Base-by-base conservation (phyloP, 2,888 invertebrate genomes). In the Limnephilus lunatus region DNA sequence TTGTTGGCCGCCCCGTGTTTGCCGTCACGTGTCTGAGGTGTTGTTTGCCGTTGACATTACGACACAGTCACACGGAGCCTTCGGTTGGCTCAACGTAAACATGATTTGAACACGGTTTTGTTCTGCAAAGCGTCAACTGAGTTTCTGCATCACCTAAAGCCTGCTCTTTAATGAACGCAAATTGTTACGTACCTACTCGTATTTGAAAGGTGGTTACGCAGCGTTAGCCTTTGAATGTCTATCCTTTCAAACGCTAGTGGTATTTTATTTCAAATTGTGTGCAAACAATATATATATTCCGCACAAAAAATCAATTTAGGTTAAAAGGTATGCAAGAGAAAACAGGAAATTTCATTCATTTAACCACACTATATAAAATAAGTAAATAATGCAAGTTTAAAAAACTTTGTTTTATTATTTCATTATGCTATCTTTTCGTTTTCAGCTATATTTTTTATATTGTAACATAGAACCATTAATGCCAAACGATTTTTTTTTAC, bases 21-120 rank as follows among this genome's bases (percentile, higher is more conserved):
- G 44, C 92, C 88, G 82, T 68, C 90, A 89, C 85, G 30, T 90
- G 87, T 87, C 92, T 92, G 92, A 91, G 91, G 92, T 85, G 92
- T 92, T 93, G 93, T 93, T 93, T 92, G 91, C 86, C 82, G 92
- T 92, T 92, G 92, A 93, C 93, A 91, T 92, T 86, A 92, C 85
- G 82, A n/a, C 53, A 86, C 81, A 89, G 83, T 87, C 91, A 48
- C 81, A 86, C 53, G 80, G 83, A 25, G 48, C 85, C 80, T 83
- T 82, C 25, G 83, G 48, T 83, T 53, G 90, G 32, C 53, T 82
- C 83, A 44, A 48, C 53, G 82, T 39, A 90, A 90, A 83, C 48
- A 90, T 90, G 83, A 81, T 81, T 81, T 19, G 31, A 88, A 88
- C 80, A 88, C 88, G 88, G 25, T 88, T 88, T 44, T 35, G 81